Evolutionary conservation across 53 echinoderm and acorn worm genomes (phyloP), one percentile per base, ranked within the genome.

Genomic region (Echinarachnius parma): DNA sequence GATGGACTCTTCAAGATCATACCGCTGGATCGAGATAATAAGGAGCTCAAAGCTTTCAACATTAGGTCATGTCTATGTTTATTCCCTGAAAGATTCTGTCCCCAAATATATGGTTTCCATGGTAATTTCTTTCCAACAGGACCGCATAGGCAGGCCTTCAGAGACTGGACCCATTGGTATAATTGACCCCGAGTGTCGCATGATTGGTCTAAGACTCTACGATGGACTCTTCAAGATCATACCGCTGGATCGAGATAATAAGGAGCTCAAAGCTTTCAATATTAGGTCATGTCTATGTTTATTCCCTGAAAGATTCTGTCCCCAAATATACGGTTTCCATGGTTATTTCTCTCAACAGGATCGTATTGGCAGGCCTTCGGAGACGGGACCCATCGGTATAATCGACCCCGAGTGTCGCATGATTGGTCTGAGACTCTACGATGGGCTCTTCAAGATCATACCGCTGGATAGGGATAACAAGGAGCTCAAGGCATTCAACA

Each of bases 1-100:
- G 95, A 95, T 50, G 95, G 95, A 39, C 86, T 91, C 55, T 94
- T 94, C 78, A 94, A 94, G 61, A 87, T 94, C 21, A 82, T 94
- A 2, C 93, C 89, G 1, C 82, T 95, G 1, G 94, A 91, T 61
- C 84, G 85, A 53, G 95, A 95, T 39, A 91, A 90, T 62, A 95
- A 91, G 42, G 95, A 91, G 30, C 69, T 95, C 33, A 95, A 95
- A 44, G 95, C 95, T 1, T 95, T 91, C 32, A 95, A 91, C 28
- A 91, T 95, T 78, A 95, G 95, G 95, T 95, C n/a, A n/a, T n/a
- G n/a, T n/a, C n/a, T n/a, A n/a, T n/a, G n/a, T n/a, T n/a, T n/a
- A n/a, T n/a, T n/a, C n/a, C n/a, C n/a, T n/a, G n/a, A n/a, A n/a
- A n/a, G n/a, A n/a, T n/a, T n/a, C n/a, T n/a, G n/a, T n/a, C n/a